Base-by-base conservation (phyloP, 2,888 invertebrate species). In the Dasypolia templi region DNA sequence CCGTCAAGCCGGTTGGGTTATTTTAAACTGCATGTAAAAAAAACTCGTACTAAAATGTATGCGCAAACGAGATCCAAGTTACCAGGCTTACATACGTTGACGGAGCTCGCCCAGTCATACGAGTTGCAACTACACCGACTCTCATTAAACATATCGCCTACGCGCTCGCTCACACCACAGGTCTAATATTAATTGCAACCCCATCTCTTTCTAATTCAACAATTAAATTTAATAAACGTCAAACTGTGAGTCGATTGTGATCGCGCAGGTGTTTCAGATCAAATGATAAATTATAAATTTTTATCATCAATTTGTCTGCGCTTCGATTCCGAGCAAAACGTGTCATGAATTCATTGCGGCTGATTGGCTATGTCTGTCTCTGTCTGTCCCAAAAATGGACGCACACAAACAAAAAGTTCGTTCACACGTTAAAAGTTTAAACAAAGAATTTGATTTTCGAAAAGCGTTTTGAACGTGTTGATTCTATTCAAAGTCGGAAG, bases 11-110 rank as follows among this genome's bases (percentile, higher is more conserved):
- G 94, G 95, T 95, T 94, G 88, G 84, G 91, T 94, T 93, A 94
- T 95, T 95, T 94, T 92, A 92, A 94, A 93, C 91, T 86, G 90
- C 87, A 82, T 81, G 78, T 88, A 91, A 92, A 94, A 94, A 94
- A 94, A 95, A 93, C 92, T 92, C 77, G 93, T 92, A 95, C 91
- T 93, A 93, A 96, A 95, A 95, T 94, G 94, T 94, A 95, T 94
- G 95, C 94, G 94, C 94, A 93, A 95, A 94, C 94, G 92, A 95
- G 95, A 93, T 92, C 89, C 90, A 86, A 92, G 89, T 92, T 95
- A 96, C 95, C 94, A 95, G 95, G 96, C 86, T 88, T 84, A 86
- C 94, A 96, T 94, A 93, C 92, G 84, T 83, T 83, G 86, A 82
- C 85, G 91, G 89, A 93, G 93, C 89, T 89, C 77, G 88, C 83